Evolutionary conservation across 35 echinoderm and acorn worm genomes (phyloP), one percentile per base, ranked within the genome.

Genomic region (Heliocidaris tuberculata): DNA sequence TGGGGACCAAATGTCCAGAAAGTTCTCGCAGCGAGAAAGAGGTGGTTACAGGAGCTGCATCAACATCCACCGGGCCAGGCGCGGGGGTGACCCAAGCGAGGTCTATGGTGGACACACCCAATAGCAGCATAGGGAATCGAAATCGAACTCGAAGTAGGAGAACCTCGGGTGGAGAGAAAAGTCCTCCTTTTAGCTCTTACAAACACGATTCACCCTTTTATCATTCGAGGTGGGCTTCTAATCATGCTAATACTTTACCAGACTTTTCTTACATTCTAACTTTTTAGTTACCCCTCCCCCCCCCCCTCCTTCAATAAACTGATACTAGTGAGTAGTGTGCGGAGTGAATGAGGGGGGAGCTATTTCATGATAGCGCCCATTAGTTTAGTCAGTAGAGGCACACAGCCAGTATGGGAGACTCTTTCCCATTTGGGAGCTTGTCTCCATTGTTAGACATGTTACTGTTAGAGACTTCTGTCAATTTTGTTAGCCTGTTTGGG

Each of bases 141-240:
- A 21, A 6, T 29, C 60, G 85, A 49, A 24, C 48, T 31, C 61
- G n/a, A 70, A 86, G 94, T 49, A 85, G 87, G 13, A 13, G 87
- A 47, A 89, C 87, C 5, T 89, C 87, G 7, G 87, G 87, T 32
- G 87, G 87, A 13, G 87, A 89, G 29, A 89, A 89, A n/a, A 89
- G 87, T 89, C 87, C 87, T 13, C 87, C 87, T 24, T 32, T 89
- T 42, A 47, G 31, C 31, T 89, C 87, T 27, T 48, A 47, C 87
- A 89, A 48, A 89, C 47, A 89, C 31, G 87, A 89, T 48, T 89
- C 87, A 48, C 87, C 87, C 19, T 89, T 89, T 48, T 89, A 89
- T 48, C 87, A 89, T 48, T 89, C 87, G 5, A 48, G 87, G 87
- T 89, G 24, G 24, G 29, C 9, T 29, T 85, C 15, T 2, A n/a